Conservation (phyloP, 2,797 vertebrate genomes). For the Denticeps clupeoides region DNA sequence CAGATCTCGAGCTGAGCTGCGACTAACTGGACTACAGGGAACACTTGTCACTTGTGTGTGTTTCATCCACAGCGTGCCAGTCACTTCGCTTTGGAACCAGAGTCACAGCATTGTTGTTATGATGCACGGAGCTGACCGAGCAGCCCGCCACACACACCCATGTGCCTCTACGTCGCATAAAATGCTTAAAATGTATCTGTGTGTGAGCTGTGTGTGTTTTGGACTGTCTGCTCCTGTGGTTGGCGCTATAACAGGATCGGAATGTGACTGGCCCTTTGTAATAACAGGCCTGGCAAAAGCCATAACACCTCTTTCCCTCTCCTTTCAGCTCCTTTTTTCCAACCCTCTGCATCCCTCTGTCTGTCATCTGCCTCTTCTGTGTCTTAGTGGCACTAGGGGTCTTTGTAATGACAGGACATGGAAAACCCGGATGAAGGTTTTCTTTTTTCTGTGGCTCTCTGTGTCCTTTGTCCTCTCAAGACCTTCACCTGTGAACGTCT, state of each 20-base stretch:
- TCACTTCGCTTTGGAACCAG: no score
- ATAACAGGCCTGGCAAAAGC: constrained; percentile 66
- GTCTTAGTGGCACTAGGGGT: constrained; percentile 25
- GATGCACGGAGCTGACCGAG: no score
- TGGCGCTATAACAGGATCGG: constrained; percentile 60
- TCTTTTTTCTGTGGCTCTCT: not conserved
- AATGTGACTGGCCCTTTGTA: constrained; percentile 61
- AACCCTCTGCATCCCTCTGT: constrained; percentile 27
- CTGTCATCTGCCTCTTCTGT: constrained; percentile 21
- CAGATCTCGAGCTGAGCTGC: no score
- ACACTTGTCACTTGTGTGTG: no score
- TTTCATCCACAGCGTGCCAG: no score
- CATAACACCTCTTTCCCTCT: constrained; percentile 52
- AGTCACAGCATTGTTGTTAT: no score
- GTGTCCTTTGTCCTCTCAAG: not conserved
- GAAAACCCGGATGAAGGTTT: not conserved
- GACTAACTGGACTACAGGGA: no score
- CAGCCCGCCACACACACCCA: no score
- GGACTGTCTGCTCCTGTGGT: constrained; percentile 40
- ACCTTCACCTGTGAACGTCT: no score
- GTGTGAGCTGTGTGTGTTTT: constrained; percentile 17
- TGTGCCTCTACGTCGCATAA: no score
- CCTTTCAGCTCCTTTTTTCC: constrained; percentile 11
- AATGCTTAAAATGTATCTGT: no score
- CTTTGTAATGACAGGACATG: constrained; percentile 11